phyloP scores from a whole-genome alignment of 2,113 vertebrate species.

The Neoarius graeffei region DNA sequence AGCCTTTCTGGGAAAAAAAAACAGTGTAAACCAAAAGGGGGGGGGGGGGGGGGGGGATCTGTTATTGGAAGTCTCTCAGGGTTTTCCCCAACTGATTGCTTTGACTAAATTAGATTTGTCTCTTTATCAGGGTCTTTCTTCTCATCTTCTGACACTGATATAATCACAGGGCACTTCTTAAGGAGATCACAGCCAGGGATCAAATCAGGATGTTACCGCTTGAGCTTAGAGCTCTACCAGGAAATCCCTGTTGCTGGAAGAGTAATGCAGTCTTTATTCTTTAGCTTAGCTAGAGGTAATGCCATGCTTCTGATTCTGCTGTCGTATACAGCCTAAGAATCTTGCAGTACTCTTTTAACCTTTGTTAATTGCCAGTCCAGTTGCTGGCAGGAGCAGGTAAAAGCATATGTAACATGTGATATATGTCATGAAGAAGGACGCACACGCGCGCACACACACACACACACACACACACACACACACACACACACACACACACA shows the following conservation, averaged over 20 bases:
- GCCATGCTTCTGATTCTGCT: neutral
- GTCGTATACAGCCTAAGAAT: neutral
- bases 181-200: constrained; percentile 36
- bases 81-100: constrained; percentile 26
- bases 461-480: constrained; percentile 7
- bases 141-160: constrained; percentile 34
- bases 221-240: constrained; percentile 22
- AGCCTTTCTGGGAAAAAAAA: constrained; percentile 10
- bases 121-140: neutral
- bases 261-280: constrained; percentile 44
- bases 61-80: constrained; percentile 1
- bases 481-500: neutral
- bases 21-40: neutral
- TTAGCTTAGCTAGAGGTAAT: constrained; percentile 3
- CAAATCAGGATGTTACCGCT: constrained; percentile 20
- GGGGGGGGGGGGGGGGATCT: neutral
- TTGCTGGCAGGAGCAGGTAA: neutral
- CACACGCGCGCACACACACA: neutral
- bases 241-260: constrained; percentile 38
- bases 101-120: constrained; percentile 46
- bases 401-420: too few species aligned
- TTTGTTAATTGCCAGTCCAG: neutral
- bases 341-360: neutral
- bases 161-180: constrained; percentile 43
- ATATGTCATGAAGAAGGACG: neutral